Evolutionary conservation across 2,113 vertebrate genomes (phyloP), one percentile per base, ranked within the genome.

Genomic region (Eudyptes chrysolophus): DNA sequence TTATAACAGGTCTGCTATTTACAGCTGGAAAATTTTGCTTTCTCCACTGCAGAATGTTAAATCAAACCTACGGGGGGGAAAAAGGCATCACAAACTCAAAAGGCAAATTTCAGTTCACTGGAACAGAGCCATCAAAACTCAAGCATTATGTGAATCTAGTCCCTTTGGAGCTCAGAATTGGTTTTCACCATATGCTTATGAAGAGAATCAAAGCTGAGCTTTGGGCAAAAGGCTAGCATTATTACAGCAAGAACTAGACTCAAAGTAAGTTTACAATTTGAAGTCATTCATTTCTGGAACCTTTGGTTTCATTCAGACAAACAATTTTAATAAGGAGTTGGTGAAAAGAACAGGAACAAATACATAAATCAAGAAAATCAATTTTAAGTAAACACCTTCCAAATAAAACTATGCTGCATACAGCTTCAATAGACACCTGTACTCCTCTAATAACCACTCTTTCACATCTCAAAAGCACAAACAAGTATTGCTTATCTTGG

Each of bases 81-180:
- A 86, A 77, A n/a, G 20, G 22, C 61, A 46, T 29, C 64, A 16
- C 22, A 17, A 55, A 27, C 13, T 36, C 30, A 4, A 18, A 16
- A 44, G 4, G 27, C 6, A 62, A 79, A 44, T 57, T 52, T 57
- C 62, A 66, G 30, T 24, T 89, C 40, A 17, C 26, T 79, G 65
- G 36, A 66, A 34, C 8, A 49, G 21, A 83, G 6, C 32, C 22
- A 40, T 30, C 29, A 16, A 12, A 84, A 61, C 38, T 66, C 25
- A 38, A n/a, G 20, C 25, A 5, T 34, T 40, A 14, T 7, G 4
- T 7, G 11, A 25, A 9, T 0, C 19, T 14, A 1, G 10, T 20
- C 32, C 61, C 69, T 60, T 19, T 25, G 15, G 77, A 87, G 0
- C 54, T 70, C 64, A 40, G 11, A 8, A 13, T 9, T 30, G 7